A percentile compares a stretch with the other conserved stretches of the same genome.
Conservation (phyloP, 1,140 invertebrate species). For the Heliconius hermathena region DNA sequence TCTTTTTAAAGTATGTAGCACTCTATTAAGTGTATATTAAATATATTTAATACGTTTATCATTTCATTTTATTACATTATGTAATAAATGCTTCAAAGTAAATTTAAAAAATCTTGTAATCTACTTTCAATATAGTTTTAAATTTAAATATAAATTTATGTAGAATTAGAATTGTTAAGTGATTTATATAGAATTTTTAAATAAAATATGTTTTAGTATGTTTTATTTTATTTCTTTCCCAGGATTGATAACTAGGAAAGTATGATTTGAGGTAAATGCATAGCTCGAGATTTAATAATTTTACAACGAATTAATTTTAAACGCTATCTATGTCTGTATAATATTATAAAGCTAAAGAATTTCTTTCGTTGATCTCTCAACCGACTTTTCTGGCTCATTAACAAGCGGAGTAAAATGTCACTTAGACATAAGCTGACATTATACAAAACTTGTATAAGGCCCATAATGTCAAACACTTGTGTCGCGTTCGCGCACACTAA, state of each 20-base stretch:
- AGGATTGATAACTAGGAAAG: too few relatives aligned
- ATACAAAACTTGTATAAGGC: too few relatives aligned
- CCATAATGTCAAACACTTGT: too few relatives aligned
- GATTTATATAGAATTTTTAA: constrained; percentile 12
- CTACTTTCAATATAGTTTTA: neutral
- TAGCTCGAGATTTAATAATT: neutral
- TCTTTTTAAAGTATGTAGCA: neutral
- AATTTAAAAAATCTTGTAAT: neutral
- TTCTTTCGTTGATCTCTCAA: too few relatives aligned
- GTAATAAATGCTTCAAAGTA: constrained; percentile 1
- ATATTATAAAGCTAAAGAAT: too few relatives aligned
- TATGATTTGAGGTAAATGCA: too few relatives aligned
- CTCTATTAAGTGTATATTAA: neutral
- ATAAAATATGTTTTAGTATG: neutral
- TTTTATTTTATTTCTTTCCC: neutral
- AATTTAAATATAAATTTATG: neutral
- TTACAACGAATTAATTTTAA: too few relatives aligned
- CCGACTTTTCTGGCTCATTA: too few relatives aligned
- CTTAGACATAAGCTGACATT: too few relatives aligned
- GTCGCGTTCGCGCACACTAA: too few relatives aligned
- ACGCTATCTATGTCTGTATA: too few relatives aligned
- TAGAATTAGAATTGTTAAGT: neutral
- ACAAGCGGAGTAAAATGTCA: too few relatives aligned
- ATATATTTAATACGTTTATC: neutral
- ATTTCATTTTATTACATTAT: neutral